phyloP scores from a whole-genome alignment of 37 sponge, comb jelly and placozoan species.

The Sycon ciliatum region DNA sequence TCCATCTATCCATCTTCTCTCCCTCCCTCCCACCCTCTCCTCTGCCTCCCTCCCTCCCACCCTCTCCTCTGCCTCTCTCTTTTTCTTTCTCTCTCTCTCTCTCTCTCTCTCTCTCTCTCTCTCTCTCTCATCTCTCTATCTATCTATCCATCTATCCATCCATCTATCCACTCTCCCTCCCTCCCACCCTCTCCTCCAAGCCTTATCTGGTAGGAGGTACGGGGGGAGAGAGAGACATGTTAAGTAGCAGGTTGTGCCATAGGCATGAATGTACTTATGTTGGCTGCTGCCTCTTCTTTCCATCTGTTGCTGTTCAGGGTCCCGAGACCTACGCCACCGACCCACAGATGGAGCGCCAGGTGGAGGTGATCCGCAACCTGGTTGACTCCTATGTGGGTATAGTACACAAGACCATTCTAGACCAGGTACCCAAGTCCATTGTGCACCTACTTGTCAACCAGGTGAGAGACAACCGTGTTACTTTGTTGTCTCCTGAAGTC shows the following conservation, averaged over 20 bases:
- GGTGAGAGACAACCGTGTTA: background rate
- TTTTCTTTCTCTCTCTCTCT: background rate
- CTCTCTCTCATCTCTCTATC: background rate
- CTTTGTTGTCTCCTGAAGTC: background rate
- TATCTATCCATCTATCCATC: background rate
- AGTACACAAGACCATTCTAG: background rate
- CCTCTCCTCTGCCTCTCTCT: background rate
- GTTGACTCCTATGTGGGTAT: slow-evolving; percentile 56
- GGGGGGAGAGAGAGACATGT: too few species aligned
- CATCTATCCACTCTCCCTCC: too few species aligned
- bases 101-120: background rate
- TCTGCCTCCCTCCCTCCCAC: too few species aligned
- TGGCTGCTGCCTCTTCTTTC: too few species aligned
- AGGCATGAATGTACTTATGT: too few species aligned
- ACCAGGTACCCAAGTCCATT: background rate
- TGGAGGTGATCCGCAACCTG: slow-evolving; percentile 88
- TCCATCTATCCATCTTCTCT: too few species aligned
- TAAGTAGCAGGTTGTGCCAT: too few species aligned
- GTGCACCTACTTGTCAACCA: background rate
- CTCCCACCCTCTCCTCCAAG: too few species aligned
- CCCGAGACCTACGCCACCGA: too few species aligned
- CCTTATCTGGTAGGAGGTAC: too few species aligned
- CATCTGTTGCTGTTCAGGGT: too few species aligned
- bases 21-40: too few species aligned
- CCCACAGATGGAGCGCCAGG: slow-evolving; percentile 87